Conservation (phyloP, 2,797 vertebrate genomes). For the Ctenochaetus hawaiiensis region DNA sequence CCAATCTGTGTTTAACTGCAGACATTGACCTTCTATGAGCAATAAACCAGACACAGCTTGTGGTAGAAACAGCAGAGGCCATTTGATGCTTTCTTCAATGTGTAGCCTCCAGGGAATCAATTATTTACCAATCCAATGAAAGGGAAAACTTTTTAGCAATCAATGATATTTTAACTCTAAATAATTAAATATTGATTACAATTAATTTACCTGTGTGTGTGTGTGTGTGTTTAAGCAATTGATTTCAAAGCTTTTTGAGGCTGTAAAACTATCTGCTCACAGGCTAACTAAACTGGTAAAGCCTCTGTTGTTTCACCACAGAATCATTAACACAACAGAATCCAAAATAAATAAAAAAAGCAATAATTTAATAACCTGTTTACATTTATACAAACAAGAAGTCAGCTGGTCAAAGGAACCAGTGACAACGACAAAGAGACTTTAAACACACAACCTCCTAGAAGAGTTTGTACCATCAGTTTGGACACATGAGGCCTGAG, state of each 20-base stretch:
- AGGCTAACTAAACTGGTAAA: constrained; percentile 8
- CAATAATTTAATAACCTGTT: constrained; percentile 84
- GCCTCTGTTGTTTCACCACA: constrained; percentile 52
- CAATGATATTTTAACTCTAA: constrained; percentile 39
- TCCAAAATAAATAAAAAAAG: constrained; percentile 60
- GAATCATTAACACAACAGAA: constrained; percentile 5
- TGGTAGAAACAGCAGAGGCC: constrained; percentile 39
- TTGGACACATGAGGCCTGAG: constrained; percentile 30
- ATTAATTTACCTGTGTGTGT: constrained; percentile 22
- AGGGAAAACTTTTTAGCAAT: constrained; percentile 20
- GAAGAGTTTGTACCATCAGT: constrained; percentile 79
- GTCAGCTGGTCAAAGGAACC: constrained; percentile 52
- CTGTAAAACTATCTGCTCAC: background rate
- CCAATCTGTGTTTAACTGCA: constrained; percentile 5
- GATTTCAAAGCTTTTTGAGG: constrained; percentile 27
- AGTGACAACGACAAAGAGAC: constrained; percentile 33
- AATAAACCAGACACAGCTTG: constrained; percentile 19
- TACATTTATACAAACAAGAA: constrained; percentile 77
- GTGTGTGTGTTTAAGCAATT: constrained; percentile 20
- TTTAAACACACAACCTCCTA: constrained; percentile 36
- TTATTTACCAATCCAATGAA: constrained; percentile 27
- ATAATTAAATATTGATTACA: constrained; percentile 60
- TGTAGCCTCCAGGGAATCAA: constrained; percentile 29
- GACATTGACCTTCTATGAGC: constrained; percentile 12
- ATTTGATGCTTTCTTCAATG: constrained; percentile 3